These are phyloP conservation scores for Protophormia terraenovae DNA, from an alignment of 2,888 invertebrate genomes.

Conservation along the genomic window DNA sequence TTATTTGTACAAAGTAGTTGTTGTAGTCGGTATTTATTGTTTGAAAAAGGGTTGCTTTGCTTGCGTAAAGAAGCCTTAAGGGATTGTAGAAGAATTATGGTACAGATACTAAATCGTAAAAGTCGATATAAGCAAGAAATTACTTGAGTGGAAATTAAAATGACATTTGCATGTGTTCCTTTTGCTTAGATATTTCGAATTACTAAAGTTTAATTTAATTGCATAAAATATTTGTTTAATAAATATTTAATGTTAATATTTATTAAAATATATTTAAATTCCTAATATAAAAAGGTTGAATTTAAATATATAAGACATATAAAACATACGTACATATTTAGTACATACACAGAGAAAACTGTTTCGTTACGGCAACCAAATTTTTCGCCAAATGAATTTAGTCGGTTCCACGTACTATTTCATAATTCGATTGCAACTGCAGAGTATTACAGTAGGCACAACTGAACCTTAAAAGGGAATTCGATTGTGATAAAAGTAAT, in stretches of 20 bases:
- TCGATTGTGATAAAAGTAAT: no score
- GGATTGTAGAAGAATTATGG: neutral
- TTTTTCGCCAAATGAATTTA: no score
- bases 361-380: no score
- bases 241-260: neutral
- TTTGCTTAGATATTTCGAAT: slow-evolving; percentile 1
- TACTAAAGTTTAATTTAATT: slow-evolving; percentile 33
- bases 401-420: no score
- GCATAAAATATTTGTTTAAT: neutral
- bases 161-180: slow-evolving; percentile 57
- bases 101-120: neutral
- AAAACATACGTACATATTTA: no score
- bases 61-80: neutral
- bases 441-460: no score
- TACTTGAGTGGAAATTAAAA: slow-evolving; percentile 58
- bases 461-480: no score
- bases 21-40: neutral
- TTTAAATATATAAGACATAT: no score
- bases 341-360: no score
- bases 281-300: no score
- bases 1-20: neutral
- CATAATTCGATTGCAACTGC: no score
- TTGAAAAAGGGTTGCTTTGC: slow-evolving; percentile 31
- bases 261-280: no score
- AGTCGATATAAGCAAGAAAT: slow-evolving; percentile 26